Evolutionary conservation across 2,888 invertebrate genomes (phyloP).

Genomic region (Danaus chrysippus): DNA sequence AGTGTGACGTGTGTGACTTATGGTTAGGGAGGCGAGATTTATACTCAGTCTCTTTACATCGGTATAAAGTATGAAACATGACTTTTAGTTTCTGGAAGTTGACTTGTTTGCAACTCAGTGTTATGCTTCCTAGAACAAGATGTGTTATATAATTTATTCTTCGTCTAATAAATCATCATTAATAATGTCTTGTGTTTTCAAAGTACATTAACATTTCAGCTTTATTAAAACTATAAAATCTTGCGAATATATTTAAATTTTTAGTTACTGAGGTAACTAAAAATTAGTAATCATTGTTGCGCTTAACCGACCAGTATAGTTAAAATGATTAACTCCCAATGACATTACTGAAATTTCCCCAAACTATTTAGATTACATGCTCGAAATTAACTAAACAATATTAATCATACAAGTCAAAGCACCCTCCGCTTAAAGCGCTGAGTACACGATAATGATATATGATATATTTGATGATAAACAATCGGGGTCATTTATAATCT

Average conservation of each 20-base stretch:
- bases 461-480: conserved; percentile 81
- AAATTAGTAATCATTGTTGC: not conserved
- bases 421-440: conserved; percentile 59
- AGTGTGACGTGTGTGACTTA: conserved; percentile 42
- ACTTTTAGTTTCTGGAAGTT: conserved; percentile 36
- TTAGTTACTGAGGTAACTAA: too few species aligned
- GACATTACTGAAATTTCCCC: conserved; percentile 65
- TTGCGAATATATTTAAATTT: too few species aligned
- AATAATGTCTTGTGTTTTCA: too few species aligned
- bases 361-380: conserved; percentile 69
- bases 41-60: conserved; percentile 37
- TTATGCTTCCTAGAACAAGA: conserved; percentile 12
- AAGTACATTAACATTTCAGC: too few species aligned
- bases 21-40: conserved; percentile 37
- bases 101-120: conserved; percentile 26
- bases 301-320: conserved; percentile 32
- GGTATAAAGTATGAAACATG: conserved; percentile 36
- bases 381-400: conserved; percentile 77
- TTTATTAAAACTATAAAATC: too few species aligned
- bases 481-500: conserved; percentile 83
- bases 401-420: conserved; percentile 72
- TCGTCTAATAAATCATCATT: not conserved
- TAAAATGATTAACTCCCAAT: conserved; percentile 60
- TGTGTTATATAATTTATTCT: conserved; percentile 2
- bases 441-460: conserved; percentile 78